Evolutionary conservation across 2,888 invertebrate genomes (phyloP).

Genomic region (Nomada goodeniana): DNA sequence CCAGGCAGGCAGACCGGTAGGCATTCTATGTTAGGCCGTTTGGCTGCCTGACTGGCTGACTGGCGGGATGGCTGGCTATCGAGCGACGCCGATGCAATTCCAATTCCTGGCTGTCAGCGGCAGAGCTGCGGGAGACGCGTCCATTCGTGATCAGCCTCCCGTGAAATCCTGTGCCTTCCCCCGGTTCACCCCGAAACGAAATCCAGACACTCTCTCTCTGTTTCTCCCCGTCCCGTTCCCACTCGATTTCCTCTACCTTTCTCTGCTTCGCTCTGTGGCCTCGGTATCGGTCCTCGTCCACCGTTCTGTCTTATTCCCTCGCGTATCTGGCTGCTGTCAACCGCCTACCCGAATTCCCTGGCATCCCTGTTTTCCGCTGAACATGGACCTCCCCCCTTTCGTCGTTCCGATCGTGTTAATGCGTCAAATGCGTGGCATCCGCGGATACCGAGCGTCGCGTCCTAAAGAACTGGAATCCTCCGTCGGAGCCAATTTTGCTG

Average conservation of each 20-base stretch:
- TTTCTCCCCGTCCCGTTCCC: constrained; percentile 62
- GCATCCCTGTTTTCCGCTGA: constrained; percentile 69
- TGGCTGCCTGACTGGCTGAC: constrained; percentile 75
- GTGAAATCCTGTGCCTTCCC: constrained; percentile 83
- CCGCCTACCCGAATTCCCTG: constrained; percentile 65
- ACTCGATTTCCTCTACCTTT: constrained; percentile 52
- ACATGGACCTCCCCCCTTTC: constrained; percentile 71
- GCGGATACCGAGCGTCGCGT: constrained; percentile 63
- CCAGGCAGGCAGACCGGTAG: constrained; percentile 65
- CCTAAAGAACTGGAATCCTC: constrained; percentile 50
- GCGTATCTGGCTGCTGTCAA: constrained; percentile 62
- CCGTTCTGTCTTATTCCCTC: constrained; percentile 68
- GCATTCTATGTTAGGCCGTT: constrained; percentile 72
- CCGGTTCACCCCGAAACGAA: constrained; percentile 73
- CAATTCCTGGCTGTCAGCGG: constrained; percentile 85
- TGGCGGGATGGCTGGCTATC: constrained; percentile 83
- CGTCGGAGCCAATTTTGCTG: constrained; percentile 50
- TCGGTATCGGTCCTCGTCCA: constrained; percentile 56
- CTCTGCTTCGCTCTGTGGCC: constrained; percentile 29
- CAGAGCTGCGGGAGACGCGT: constrained; percentile 84
- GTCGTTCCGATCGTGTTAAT: constrained; percentile 72
- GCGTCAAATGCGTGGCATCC: constrained; percentile 74
- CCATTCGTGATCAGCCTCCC: constrained; percentile 84
- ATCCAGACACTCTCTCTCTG: constrained; percentile 61
- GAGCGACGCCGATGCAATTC: constrained; percentile 85